phyloP scores from a whole-genome alignment of 2,113 vertebrate genomes.

The Poeciliopsis retropinna region DNA sequence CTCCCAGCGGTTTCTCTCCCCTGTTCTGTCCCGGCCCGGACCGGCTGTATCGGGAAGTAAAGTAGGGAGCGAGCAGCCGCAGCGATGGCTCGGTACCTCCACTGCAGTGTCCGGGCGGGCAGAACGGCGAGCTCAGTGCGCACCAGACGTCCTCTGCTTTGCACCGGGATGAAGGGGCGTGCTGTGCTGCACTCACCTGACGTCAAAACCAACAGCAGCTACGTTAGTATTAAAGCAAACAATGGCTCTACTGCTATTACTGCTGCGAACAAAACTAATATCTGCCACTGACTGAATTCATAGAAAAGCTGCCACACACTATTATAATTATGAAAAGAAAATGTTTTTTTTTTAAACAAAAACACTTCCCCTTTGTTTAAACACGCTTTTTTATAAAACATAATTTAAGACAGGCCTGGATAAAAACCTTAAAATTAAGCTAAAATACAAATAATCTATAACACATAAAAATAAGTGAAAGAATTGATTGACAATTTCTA shows the following conservation, averaged over 20 bases:
- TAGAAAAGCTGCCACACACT: background rate
- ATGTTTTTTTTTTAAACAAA: background rate
- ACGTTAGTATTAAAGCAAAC: background rate
- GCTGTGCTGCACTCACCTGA: constrained; percentile 46
- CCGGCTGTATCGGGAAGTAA: constrained; percentile 63
- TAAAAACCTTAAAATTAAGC: background rate
- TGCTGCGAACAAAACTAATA: background rate
- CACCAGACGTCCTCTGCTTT: constrained; percentile 15
- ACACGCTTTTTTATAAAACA: background rate
- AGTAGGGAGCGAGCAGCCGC: constrained; percentile 60
- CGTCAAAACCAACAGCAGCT: constrained; percentile 52
- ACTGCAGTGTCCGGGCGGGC: constrained; percentile 74
- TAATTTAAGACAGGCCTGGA: background rate
- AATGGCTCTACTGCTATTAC: background rate
- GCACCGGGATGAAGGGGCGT: constrained; percentile 39
- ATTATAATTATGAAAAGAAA: background rate
- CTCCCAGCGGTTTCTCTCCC: background rate
- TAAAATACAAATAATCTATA: background rate
- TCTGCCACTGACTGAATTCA: background rate
- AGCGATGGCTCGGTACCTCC: constrained; percentile 59
- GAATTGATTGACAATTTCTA: background rate
- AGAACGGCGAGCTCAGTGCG: constrained; percentile 41
- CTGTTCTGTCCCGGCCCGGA: constrained; percentile 8
- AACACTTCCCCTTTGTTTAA: background rate
- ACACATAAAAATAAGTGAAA: too few species aligned